Conservation (phyloP, 2,797 vertebrate genomes). For the Malacoraja senta region DNA sequence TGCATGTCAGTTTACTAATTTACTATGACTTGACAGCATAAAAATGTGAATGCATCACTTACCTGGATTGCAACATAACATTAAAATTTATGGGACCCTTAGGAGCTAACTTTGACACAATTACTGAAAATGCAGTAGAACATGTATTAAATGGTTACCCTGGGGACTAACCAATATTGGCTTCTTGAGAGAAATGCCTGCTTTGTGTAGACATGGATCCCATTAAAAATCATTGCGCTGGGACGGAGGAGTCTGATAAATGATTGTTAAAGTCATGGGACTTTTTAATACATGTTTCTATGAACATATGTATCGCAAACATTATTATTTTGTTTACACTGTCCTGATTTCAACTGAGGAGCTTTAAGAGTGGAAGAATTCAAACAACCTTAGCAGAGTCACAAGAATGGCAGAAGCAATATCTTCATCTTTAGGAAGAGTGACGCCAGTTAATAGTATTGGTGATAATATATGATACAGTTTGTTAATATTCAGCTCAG, state of each 20-base stretch:
- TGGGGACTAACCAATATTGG: slow-evolving; percentile 19
- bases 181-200: slow-evolving; percentile 30
- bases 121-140: slow-evolving; percentile 33
- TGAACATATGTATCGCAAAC: background rate
- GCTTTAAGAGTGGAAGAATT: background rate
- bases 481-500: background rate
- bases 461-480: too few species aligned
- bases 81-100: slow-evolving; percentile 10
- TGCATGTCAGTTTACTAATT: slow-evolving; percentile 26
- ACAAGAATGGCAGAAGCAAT: background rate
- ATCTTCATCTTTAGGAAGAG: background rate
- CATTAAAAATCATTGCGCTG: slow-evolving; percentile 30
- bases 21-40: slow-evolving; percentile 20
- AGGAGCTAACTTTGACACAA: slow-evolving; percentile 33
- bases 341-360: background rate
- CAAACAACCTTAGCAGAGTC: background rate
- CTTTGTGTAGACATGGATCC: background rate
- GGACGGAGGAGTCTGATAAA: slow-evolving; percentile 2
- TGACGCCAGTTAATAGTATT: background rate
- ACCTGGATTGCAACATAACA: slow-evolving; percentile 17
- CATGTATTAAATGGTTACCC: slow-evolving; percentile 19
- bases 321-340: background rate
- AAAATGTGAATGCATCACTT: slow-evolving; percentile 3
- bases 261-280: slow-evolving; percentile 4
- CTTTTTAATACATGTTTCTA: background rate